Conservation (phyloP, 2,113 vertebrate genomes). For the Cyphomyrus discorhynchus region DNA sequence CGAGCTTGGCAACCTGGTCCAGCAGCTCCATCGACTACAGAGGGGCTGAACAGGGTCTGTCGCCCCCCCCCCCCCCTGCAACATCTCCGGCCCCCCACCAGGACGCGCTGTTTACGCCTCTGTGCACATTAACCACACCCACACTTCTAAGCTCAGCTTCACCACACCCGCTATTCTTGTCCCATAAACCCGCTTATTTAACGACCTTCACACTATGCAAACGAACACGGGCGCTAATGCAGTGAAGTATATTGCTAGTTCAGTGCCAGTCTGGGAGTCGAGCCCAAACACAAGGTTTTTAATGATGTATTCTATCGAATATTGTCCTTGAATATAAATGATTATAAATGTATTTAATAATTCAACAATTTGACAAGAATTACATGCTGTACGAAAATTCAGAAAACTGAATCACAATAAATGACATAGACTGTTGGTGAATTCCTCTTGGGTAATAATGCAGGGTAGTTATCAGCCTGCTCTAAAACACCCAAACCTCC, state of each 20-base stretch:
- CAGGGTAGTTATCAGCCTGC: background rate
- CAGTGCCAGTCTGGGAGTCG: constrained; percentile 20
- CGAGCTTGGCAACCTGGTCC: constrained; percentile 82
- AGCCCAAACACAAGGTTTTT: constrained; percentile 34
- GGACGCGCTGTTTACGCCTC: background rate
- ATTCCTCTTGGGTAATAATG: background rate
- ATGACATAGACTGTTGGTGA: constrained; percentile 1
- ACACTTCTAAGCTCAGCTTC: background rate
- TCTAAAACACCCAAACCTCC: background rate
- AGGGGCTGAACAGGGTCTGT: constrained; percentile 46
- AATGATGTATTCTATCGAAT: constrained; percentile 27
- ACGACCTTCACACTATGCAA: constrained; percentile 27
- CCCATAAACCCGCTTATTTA: constrained; percentile 2
- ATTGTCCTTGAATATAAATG: constrained; percentile 33
- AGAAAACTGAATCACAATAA: background rate
- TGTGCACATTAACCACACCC: constrained; percentile 24
- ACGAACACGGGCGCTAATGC: constrained; percentile 24
- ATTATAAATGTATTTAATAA: background rate
- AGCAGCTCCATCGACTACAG: constrained; percentile 78
- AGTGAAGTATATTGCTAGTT: constrained; percentile 16
- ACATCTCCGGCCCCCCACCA: constrained; percentile 8
- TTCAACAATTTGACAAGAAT: background rate
- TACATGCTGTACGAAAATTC: background rate
- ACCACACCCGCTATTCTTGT: background rate
- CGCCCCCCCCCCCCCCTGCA: background rate